Evolutionary conservation across 2,113 vertebrate genomes (phyloP).

Genomic region (Brachyhypopomus occidentalis): DNA sequence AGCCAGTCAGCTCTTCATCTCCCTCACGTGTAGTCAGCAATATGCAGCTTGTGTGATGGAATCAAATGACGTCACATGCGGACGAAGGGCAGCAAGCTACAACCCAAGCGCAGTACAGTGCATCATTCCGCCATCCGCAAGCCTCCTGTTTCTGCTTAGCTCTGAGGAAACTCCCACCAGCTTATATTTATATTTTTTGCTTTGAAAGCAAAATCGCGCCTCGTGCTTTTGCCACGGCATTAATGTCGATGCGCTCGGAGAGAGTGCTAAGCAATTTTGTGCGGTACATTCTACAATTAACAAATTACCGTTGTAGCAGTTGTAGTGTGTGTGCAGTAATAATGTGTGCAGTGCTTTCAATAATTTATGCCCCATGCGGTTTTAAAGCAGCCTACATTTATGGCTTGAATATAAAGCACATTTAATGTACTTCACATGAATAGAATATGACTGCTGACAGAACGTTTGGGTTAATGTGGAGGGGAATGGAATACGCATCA

Average conservation of each 20-base stretch:
- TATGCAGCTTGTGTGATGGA: conserved; percentile 8
- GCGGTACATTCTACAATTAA: conserved; percentile 39
- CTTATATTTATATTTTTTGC: not conserved
- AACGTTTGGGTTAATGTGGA: not conserved
- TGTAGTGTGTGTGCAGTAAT: conserved; percentile 23
- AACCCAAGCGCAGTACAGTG: not conserved
- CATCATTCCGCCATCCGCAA: not conserved
- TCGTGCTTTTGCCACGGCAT: conserved; percentile 21
- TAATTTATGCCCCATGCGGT: conserved; percentile 37
- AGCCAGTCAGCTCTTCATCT: conserved; percentile 6
- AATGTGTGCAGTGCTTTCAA: conserved; percentile 25
- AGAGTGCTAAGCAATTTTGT: conserved; percentile 31
- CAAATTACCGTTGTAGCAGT: conserved; percentile 46
- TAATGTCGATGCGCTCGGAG: conserved; percentile 25
- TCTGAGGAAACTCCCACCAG: conserved; percentile 10
- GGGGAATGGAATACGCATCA: not conserved
- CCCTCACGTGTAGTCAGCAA: conserved; percentile 24
- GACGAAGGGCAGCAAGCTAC: conserved; percentile 8
- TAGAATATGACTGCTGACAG: not conserved
- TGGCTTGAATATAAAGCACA: not conserved
- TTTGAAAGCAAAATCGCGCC: conserved; percentile 32
- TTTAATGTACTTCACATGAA: not conserved
- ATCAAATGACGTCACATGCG: not conserved
- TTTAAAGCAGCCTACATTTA: not conserved
- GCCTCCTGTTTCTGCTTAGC: not conserved